A percentile compares a stretch with the other conserved stretches of the same genome.
Evolutionary conservation across 1,140 invertebrate species (phyloP).

Genomic region (Ceratitis capitata): DNA sequence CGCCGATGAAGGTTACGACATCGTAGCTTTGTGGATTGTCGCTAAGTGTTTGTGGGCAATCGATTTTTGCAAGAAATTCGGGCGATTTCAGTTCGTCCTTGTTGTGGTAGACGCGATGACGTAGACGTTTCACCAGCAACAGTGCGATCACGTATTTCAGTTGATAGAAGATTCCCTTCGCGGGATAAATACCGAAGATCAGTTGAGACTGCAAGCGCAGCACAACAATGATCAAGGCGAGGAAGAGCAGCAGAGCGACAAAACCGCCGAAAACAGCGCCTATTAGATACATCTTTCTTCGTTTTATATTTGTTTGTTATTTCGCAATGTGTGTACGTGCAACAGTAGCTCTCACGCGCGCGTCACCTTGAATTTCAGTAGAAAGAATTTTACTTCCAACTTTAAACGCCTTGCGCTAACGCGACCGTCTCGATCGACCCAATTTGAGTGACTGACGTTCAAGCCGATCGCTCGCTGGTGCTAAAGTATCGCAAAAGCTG

Average conservation of each 20-base stretch:
- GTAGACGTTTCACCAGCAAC: slow-evolving; percentile 50
- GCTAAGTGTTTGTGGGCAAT: slow-evolving; percentile 51
- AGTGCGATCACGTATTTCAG: slow-evolving; percentile 55
- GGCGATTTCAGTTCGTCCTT: slow-evolving; percentile 50
- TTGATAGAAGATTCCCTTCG: slow-evolving; percentile 56
- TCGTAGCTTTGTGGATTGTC: slow-evolving; percentile 59
- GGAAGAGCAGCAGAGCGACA: slow-evolving; percentile 7
- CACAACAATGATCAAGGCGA: slow-evolving; percentile 43
- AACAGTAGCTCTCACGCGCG: background rate
- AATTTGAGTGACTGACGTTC: background rate
- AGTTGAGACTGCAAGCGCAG: slow-evolving; percentile 51
- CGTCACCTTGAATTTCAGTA: background rate
- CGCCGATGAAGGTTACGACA: slow-evolving; percentile 59
- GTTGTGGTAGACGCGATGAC: slow-evolving; percentile 52
- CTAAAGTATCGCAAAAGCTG: background rate
- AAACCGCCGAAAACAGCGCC: background rate
- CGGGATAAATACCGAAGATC: slow-evolving; percentile 59
- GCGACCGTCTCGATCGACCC: background rate
- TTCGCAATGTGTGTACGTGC: too few species aligned
- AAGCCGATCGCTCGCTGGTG: background rate
- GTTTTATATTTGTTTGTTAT: background rate
- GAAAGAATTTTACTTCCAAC: background rate
- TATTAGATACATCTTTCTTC: slow-evolving; percentile 1
- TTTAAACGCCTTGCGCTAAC: background rate
- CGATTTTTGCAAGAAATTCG: slow-evolving; percentile 50